Evolutionary conservation across 2,113 vertebrate genomes (phyloP).

Genomic region (Oryzias javanicus): DNA sequence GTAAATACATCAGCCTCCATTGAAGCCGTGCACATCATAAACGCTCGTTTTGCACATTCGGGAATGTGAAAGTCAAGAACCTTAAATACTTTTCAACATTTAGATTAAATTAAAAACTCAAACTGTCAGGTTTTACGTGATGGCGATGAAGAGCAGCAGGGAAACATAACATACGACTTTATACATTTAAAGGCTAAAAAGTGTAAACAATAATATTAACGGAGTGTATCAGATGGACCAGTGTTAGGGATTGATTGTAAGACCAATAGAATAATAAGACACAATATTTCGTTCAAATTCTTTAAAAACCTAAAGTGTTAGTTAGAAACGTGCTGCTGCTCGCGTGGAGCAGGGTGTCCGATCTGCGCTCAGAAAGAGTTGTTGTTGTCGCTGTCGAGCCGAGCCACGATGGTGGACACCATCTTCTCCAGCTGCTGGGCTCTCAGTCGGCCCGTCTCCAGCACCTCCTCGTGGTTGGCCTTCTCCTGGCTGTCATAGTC

Average conservation of each 20-base stretch:
- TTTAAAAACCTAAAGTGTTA: no score
- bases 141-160: background rate
- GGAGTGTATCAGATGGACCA: no score
- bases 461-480: conserved; percentile 88
- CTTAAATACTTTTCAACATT: conserved; percentile 44
- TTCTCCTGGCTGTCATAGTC: conserved; percentile 81
- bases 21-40: background rate
- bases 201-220: no score
- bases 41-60: background rate
- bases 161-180: background rate
- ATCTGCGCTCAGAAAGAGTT: conserved; percentile 7
- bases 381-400: conserved; percentile 60
- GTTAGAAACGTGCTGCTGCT: no score
- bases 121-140: background rate
- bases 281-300: no score
- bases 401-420: conserved; percentile 74
- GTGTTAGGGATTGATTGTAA: no score
- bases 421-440: conserved; percentile 78
- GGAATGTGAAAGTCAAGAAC: conserved; percentile 23
- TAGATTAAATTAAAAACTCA: conserved; percentile 11
- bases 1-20: conserved; percentile 4
- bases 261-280: no score
- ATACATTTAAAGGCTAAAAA: no score
- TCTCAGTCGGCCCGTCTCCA: conserved; percentile 75
- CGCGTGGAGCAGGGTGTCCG: background rate